Conservation (phyloP, 2,113 vertebrate genomes). For the Electrona antarctica region DNA sequence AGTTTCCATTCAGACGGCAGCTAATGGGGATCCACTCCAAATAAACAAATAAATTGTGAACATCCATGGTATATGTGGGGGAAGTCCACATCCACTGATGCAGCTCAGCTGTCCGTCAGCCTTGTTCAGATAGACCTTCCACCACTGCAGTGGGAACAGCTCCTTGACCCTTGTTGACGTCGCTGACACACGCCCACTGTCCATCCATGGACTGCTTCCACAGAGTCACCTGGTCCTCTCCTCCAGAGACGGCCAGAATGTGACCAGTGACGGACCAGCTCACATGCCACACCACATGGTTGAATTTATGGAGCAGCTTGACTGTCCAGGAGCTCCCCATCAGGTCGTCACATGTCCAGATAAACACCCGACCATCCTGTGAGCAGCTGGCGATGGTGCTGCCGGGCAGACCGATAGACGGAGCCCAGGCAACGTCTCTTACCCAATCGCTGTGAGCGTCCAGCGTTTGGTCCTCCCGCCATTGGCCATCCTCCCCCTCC, state of each 20-base stretch:
- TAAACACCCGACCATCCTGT: conserved; percentile 97
- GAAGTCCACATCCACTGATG: too few relatives aligned
- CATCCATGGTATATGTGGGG: too few relatives aligned
- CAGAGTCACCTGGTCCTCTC: conserved; percentile 97
- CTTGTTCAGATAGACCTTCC: too few relatives aligned
- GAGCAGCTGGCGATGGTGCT: conserved; percentile 99
- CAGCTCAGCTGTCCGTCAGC: too few relatives aligned
- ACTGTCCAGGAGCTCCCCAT: conserved; percentile 91
- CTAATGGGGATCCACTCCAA: too few relatives aligned
- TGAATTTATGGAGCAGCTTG: conserved; percentile 96
- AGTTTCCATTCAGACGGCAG: too few relatives aligned
- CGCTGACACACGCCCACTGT: conserved; percentile 96
- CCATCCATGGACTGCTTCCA: conserved; percentile 98
- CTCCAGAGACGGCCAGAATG: conserved; percentile 97
- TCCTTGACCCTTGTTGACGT: conserved; percentile 96
- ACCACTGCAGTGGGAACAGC: conserved; percentile 77
- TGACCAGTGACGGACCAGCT: conserved; percentile 99
- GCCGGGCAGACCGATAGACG: conserved; percentile 95
- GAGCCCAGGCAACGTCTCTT: conserved; percentile 97
- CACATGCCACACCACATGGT: conserved; percentile 97
- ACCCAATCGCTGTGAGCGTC: conserved; percentile 99
- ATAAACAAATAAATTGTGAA: too few relatives aligned
- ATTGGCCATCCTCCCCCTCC: conserved; percentile 97
- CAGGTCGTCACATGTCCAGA: conserved; percentile 95
- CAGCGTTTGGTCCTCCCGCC: conserved; percentile 98